Evolutionary conservation across 1,140 invertebrate genomes (phyloP), one percentile per base, ranked within the genome.

Genomic region (Zeugodacus cucurbitae): DNA sequence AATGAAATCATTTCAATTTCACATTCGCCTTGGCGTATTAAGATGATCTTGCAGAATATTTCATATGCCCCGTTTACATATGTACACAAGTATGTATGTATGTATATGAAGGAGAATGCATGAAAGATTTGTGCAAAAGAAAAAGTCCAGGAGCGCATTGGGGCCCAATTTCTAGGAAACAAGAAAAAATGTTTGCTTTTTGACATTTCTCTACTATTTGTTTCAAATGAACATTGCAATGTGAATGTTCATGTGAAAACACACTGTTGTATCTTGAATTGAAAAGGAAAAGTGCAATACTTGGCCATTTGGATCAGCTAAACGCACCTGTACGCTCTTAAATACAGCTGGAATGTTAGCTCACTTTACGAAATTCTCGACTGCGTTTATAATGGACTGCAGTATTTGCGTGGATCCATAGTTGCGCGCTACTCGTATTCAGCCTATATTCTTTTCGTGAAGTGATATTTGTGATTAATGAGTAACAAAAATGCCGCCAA

Each of bases 41-140:
- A 44, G 48, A 29, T 82, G 41, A 82, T 82, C 74, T 82, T 82
- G n/a, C 74, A 29, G n/a, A 82, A 82, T 54, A 29, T 54, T 74
- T 8, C 70, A 74, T 74, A n/a, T 10, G 1, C 26, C 8, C 26
- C 10, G 1, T 26, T 4, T 67, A 67, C n/a, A 34, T 34, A 34
- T 29, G 11, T 64, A 64, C 8, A 2, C 29, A 64, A 8, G 11
- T 64, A 64, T 67, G 26, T 67, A 11, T 67, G 3, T 29, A 29
- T 59, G 26, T 2, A 26, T 29, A 62, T 10, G 48, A 20, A 44
- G 7, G 1, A 44, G 58, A 2, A 59, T 59, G 58, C 58, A 10
- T n/a, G 11, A 59, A 59, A 2, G 59, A 26, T 4, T n/a, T 59
- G 5, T 59, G 58, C n/a, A 59, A 26, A 59, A 7, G 58, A 59